Base-by-base conservation (phyloP, 2,888 invertebrate genomes). In the Platypus cylindrus region DNA sequence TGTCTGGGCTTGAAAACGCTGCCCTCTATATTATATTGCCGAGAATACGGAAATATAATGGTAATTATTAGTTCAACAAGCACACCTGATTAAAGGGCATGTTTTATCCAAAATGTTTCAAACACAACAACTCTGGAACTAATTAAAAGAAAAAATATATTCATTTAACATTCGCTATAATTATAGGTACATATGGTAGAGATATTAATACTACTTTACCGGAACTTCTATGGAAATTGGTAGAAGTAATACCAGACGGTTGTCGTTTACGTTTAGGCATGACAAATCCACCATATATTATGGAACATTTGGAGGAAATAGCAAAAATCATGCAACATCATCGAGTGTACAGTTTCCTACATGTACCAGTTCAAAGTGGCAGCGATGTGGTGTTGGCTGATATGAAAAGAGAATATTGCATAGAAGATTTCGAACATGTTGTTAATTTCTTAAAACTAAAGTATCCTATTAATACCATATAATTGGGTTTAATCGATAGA, bases 261-360 rank as follows among this genome's bases (percentile, higher is more conserved):
- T 84, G 85, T 48, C 72, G 83, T 60, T 68, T 91, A 52, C 71
- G 94, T 30, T 70, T 95, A 17, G 98, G 97, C 9, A 98, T 97
- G 91, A 97, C 95, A 31, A 97, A 97, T 67, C 97, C 97, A 0
- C 97, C 97, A 0, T 98, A 98, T 58, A 97, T 98, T 38, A 64
- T 95, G 36, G 93, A 97, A 49, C 91, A 97, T 58, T 64, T 97
- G 14, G 78, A 83, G 59, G 85, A 90, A 55, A 84, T 97, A 35
- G 79, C 89, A 1, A 73, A 77, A 53, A 84, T 95, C 45, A 69
- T 97, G 59, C 68, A 69, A 32, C 89, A 94, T 60, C 87, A 90
- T 0, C 65, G 83, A 37, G 94, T 97, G 0, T 97, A 97, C 56
- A 76, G 87, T 39, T 98, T 98, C 57, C 73, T 98, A 0, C 98